These are phyloP conservation scores for Elaeidobius kamerunicus DNA, from an alignment of 2,888 invertebrate genomes.

Conservation along the genomic window DNA sequence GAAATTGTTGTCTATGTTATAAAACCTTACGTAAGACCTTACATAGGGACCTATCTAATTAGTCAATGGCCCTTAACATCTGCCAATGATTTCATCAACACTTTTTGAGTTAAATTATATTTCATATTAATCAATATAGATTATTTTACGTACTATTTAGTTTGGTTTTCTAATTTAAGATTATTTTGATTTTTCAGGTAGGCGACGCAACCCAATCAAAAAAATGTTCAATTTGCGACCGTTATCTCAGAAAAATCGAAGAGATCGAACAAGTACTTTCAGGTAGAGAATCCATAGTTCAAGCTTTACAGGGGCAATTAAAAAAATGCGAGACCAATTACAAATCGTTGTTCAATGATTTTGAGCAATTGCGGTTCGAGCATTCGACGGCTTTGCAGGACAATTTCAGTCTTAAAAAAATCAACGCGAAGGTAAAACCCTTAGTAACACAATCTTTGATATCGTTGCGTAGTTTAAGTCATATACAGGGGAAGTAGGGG, in stretches of 20 bases:
- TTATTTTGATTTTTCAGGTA: not conserved
- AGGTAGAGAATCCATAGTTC: slow-evolving; percentile 38
- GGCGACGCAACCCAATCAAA: not conserved
- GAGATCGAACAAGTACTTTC: slow-evolving; percentile 36
- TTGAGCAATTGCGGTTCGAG: slow-evolving; percentile 37
- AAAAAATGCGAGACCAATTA: slow-evolving; percentile 37
- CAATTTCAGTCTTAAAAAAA: slow-evolving; percentile 32
- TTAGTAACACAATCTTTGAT: too few species aligned
- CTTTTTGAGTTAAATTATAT: too few species aligned
- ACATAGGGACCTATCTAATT: too few species aligned
- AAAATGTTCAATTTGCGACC: slow-evolving; percentile 21
- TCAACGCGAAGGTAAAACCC: slow-evolving; percentile 34
- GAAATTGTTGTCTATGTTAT: too few species aligned
- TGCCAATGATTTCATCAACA: too few species aligned
- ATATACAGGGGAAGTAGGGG: too few species aligned
- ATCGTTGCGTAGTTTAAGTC: too few species aligned
- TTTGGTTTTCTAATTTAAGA: too few species aligned
- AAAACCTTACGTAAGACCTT: too few species aligned
- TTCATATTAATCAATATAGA: too few species aligned
- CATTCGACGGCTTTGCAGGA: slow-evolving; percentile 35
- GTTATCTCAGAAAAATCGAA: slow-evolving; percentile 24
- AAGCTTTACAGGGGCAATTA: slow-evolving; percentile 37
- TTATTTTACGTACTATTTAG: too few species aligned
- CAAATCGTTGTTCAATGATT: slow-evolving; percentile 36
- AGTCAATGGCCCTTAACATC: too few species aligned